These are phyloP conservation scores for Zaprionus inermis DNA, from an alignment of 1,140 invertebrate genomes.

Conservation along the genomic window DNA sequence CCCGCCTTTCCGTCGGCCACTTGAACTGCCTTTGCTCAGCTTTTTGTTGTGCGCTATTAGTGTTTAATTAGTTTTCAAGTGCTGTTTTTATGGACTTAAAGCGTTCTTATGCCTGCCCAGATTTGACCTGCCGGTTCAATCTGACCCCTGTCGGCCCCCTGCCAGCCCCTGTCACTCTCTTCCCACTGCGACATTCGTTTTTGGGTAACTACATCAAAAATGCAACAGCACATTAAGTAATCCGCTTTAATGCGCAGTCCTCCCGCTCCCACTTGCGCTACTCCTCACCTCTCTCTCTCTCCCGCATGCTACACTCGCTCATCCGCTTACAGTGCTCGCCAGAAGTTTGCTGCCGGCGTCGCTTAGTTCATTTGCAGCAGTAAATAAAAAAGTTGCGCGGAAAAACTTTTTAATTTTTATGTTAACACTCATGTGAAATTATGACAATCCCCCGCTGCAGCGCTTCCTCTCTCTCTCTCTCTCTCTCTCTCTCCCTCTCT, in stretches of 20 bases:
- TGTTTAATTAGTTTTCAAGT: conserved; percentile 84
- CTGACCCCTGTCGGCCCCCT: too few relatives aligned
- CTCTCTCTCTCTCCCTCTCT: neutral
- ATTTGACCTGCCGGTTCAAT: conserved; percentile 29
- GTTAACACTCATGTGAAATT: conserved; percentile 63
- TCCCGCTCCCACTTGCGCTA: neutral
- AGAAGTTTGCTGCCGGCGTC: conserved; percentile 30
- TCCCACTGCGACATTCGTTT: conserved; percentile 18
- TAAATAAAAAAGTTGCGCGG: conserved; percentile 51
- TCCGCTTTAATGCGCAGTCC: conserved; percentile 57
- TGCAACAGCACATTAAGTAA: conserved; percentile 56
- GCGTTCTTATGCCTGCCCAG: conserved; percentile 49
- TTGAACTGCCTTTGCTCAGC: conserved; percentile 50
- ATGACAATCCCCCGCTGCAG: conserved; percentile 45
- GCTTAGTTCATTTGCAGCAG: conserved; percentile 47
- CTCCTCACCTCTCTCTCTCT: neutral
- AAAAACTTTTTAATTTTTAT: conserved; percentile 65
- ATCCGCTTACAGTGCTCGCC: conserved; percentile 34
- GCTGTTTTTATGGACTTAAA: conserved; percentile 78
- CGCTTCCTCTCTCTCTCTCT: neutral
- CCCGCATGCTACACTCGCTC: neutral
- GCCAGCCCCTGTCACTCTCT: too few relatives aligned
- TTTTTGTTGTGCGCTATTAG: conserved; percentile 76
- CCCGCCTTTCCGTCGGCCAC: conserved; percentile 31
- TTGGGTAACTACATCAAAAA: conserved; percentile 55